Base-by-base conservation (phyloP, 1,140 invertebrate species). In the Tetramorium alpestre region DNA sequence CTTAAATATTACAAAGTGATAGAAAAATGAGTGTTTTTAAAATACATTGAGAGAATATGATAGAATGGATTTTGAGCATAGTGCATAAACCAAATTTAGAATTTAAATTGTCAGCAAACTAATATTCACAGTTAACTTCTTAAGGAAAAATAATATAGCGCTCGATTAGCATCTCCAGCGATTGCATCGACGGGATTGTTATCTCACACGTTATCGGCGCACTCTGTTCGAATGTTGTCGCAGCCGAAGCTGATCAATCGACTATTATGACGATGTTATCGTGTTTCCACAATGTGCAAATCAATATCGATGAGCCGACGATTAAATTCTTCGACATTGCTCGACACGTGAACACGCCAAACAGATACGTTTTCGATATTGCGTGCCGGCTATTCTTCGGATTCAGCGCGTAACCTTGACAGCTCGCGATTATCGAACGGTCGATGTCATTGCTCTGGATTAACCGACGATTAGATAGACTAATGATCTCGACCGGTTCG, bases 401-500 rank as follows among this genome's bases (percentile, higher is more conserved):
- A 6, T 58, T 56, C 75, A 18, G 6, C 58, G 18, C 22, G 58
- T 82, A 88, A 85, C 76, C 72, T 77, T 73, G 51, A 67, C 41
- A 58, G 22, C n/a, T 22, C 44, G 28, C 51, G 51, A 38, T 81
- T 25, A 64, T 64, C 70, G 88, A 13, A n/a, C 8, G 25, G 51
- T 38, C 28, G 25, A 44, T 85, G 54, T 70, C 47, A 11, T 78
- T 82, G 58, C 86, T 60, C 11, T 22, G 65, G 81, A 88, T 90
- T 81, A 86, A 76, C 18, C 38, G 44, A 58, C 78, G 89, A 90
- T 91, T 87, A 90, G 89, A 91, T 89, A 87, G 60, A 58, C 56
- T 64, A 67, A 82, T 33, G 76, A 88, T 78, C 80, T 28, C 49
- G 58, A 58, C 25, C 54, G 6, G 54, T 73, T 58, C 67, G 33